Evolutionary conservation across 2,888 invertebrate genomes (phyloP).

Genomic region (Macropis europaea): DNA sequence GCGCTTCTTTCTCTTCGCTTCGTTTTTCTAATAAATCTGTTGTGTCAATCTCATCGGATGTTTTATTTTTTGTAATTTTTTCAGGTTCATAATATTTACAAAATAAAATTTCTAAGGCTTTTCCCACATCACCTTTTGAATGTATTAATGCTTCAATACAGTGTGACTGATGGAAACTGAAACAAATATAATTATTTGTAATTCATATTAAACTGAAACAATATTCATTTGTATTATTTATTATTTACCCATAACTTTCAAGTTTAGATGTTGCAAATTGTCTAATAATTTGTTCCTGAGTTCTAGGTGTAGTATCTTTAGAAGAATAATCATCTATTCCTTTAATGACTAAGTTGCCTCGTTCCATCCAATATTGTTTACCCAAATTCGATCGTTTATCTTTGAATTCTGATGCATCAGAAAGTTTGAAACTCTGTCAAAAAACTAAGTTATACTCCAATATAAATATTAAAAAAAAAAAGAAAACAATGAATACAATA

Average conservation of each 20-base stretch:
- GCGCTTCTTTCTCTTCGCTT: conserved; percentile 86
- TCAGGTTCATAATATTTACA: conserved; percentile 85
- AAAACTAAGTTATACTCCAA: conserved; percentile 11
- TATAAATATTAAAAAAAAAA: neutral
- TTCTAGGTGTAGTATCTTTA: conserved; percentile 81
- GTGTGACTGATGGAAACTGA: conserved; percentile 88
- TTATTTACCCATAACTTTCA: conserved; percentile 82
- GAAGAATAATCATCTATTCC: conserved; percentile 87
- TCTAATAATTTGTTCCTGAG: conserved; percentile 84
- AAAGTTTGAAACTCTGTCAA: conserved; percentile 80
- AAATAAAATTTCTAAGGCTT: conserved; percentile 86
- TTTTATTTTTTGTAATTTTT: conserved; percentile 77
- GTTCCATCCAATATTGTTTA: conserved; percentile 89
- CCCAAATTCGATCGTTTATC: conserved; percentile 86
- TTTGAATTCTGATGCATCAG: conserved; percentile 80
- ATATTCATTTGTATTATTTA: conserved; percentile 8
- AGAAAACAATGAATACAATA: neutral
- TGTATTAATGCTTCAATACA: conserved; percentile 87
- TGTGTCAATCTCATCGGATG: conserved; percentile 78
- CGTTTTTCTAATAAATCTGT: conserved; percentile 84
- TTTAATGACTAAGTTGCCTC: conserved; percentile 88
- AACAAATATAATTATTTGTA: conserved; percentile 66
- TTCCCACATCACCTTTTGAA: conserved; percentile 86
- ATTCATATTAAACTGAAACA: conserved; percentile 5
- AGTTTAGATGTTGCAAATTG: conserved; percentile 87